A percentile compares a stretch with the other conserved stretches of the same genome.
These are phyloP conservation scores for Chionomys nivalis DNA, from an alignment of 2,113 vertebrate genomes.

Conservation along the genomic window DNA sequence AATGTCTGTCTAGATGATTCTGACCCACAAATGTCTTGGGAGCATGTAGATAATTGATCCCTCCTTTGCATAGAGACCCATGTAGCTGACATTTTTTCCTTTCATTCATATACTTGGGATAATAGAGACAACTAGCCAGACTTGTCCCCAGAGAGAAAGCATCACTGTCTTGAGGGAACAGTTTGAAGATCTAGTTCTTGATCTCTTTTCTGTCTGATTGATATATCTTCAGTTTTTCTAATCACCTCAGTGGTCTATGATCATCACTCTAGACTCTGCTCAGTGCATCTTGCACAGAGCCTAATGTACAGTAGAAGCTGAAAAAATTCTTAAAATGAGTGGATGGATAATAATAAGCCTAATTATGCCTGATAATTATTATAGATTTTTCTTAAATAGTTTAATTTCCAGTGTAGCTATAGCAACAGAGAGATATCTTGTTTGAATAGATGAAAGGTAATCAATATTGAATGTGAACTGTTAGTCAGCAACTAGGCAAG, in stretches of 20 bases:
- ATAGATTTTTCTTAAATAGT: background rate
- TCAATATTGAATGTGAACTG: background rate
- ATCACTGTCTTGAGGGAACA: background rate
- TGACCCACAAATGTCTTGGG: background rate
- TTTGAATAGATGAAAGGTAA: background rate
- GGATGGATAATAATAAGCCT: background rate
- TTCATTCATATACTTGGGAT: constrained; percentile 42
- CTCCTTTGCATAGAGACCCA: constrained; percentile 16
- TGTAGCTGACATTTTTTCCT: constrained; percentile 32
- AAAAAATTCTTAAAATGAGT: constrained; percentile 29
- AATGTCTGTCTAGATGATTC: constrained; percentile 13
- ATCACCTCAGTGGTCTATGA: background rate
- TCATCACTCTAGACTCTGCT: background rate
- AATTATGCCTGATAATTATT: background rate
- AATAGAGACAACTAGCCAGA: background rate
- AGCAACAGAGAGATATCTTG: background rate
- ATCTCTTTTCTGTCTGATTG: background rate
- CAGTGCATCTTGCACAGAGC: background rate
- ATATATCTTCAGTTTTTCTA: background rate
- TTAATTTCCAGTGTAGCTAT: background rate
- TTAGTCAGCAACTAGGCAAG: background rate
- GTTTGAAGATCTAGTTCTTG: background rate
- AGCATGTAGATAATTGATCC: background rate
- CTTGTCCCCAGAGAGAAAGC: background rate
- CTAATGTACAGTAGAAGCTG: background rate